These are phyloP conservation scores for Thermophis baileyi DNA, from an alignment of 2,113 vertebrate genomes.

Conservation along the genomic window DNA sequence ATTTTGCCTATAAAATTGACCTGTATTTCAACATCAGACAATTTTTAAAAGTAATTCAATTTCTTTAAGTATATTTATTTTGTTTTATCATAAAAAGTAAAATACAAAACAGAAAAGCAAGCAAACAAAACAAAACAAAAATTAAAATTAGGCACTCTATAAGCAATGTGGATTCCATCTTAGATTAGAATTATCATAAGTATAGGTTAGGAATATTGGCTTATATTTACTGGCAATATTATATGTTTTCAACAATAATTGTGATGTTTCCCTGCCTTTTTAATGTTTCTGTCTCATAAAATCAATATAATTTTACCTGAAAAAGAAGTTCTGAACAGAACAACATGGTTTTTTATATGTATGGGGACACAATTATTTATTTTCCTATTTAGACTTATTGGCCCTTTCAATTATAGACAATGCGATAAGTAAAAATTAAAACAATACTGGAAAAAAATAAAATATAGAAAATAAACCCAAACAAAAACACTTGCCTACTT, in stretches of 20 bases:
- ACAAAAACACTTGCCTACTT: neutral
- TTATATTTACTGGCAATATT: conserved; percentile 1
- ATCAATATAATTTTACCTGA: conserved; percentile 23
- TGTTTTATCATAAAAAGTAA: neutral
- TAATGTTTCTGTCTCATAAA: conserved; percentile 31
- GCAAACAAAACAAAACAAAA: too few species aligned
- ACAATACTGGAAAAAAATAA: too few species aligned
- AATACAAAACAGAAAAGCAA: neutral
- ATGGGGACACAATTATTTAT: neutral
- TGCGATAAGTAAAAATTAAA: too few species aligned
- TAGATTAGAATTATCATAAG: too few species aligned
- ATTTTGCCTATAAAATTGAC: neutral
- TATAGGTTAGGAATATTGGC: conserved; percentile 17
- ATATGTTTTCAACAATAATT: conserved; percentile 39
- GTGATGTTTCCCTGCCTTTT: conserved; percentile 48
- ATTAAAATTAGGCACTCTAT: too few species aligned
- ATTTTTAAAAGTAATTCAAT: neutral
- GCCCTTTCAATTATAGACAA: too few species aligned
- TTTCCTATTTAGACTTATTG: too few species aligned
- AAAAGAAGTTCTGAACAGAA: conserved; percentile 41
- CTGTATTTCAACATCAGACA: neutral
- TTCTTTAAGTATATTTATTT: neutral
- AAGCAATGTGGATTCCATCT: neutral
- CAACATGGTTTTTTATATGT: neutral
- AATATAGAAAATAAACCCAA: too few species aligned